Evolutionary conservation across 2,888 invertebrate species (phyloP).

Genomic region (Ashinkailepas kermadecensis): DNA sequence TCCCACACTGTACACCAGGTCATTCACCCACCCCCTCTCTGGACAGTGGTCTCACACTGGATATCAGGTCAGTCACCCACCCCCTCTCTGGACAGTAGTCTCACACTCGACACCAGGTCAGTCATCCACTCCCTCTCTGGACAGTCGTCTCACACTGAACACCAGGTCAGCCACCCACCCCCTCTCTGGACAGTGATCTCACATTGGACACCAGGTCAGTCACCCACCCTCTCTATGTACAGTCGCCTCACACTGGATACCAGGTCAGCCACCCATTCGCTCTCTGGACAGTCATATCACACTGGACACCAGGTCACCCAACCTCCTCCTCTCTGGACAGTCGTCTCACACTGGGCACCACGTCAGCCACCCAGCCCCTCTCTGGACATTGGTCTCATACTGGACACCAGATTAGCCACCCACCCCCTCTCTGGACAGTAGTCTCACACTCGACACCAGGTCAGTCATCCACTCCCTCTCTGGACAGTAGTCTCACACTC

Average conservation of each 20-base stretch:
- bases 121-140: neutral
- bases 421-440: no score
- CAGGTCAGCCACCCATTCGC: neutral
- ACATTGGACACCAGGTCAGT: no score
- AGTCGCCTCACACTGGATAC: neutral
- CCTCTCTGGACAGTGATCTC: no score
- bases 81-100: neutral
- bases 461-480: constrained; percentile 38
- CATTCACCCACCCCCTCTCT: no score
- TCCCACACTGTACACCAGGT: no score
- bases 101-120: neutral
- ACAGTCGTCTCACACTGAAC: neutral
- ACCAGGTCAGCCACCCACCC: no score
- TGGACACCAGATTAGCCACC: constrained; percentile 35
- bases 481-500: no score
- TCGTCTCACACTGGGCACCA: neutral
- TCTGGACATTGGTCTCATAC: no score
- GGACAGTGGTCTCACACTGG: no score
- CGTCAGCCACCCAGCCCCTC: no score
- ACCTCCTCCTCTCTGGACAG: neutral
- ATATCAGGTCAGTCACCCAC: no score
- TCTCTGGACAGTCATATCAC: neutral
- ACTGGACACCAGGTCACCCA: neutral
- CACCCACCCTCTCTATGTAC: neutral
- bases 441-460: constrained; percentile 45